Percentiles rank a stretch among this genome's conserved stretches.
Conservation (phyloP, 2,888 invertebrate genomes). For the Troilus luridus region DNA sequence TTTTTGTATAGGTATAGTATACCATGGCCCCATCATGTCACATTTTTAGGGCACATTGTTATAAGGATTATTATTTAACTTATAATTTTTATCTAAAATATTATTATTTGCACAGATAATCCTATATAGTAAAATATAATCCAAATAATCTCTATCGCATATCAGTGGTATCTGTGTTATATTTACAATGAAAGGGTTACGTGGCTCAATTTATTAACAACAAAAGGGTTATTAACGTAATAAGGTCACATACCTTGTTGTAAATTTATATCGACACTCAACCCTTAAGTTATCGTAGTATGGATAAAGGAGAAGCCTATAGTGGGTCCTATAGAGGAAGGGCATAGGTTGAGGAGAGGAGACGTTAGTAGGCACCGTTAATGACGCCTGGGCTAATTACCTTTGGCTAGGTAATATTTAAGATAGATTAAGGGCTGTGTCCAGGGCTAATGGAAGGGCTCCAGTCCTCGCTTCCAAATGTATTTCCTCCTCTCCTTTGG, state of each 20-base stretch:
- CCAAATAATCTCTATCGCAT: too few relatives aligned
- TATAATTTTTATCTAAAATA: too few relatives aligned
- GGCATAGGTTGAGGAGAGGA: neutral
- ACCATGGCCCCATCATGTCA: too few relatives aligned
- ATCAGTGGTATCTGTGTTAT: too few relatives aligned
- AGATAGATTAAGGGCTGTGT: constrained; percentile 33
- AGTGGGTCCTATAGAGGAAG: neutral
- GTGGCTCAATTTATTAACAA: too few relatives aligned
- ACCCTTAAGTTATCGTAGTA: neutral
- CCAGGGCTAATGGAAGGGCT: constrained; percentile 33
- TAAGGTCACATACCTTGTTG: neutral
- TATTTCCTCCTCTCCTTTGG: constrained; percentile 13
- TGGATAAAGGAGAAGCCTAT: neutral
- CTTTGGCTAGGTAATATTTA: constrained; percentile 40
- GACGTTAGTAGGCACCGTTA: constrained; percentile 24
- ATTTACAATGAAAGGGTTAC: too few relatives aligned
- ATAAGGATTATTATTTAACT: too few relatives aligned
- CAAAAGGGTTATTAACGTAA: too few relatives aligned
- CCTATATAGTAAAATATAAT: too few relatives aligned
- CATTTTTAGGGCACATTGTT: too few relatives aligned
- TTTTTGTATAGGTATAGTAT: too few relatives aligned
- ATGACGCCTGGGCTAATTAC: constrained; percentile 19
- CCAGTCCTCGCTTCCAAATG: neutral
- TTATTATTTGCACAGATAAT: too few relatives aligned
- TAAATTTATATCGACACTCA: neutral